Conservation (phyloP, 2,113 vertebrate genomes). For the Hoplias malabaricus region DNA sequence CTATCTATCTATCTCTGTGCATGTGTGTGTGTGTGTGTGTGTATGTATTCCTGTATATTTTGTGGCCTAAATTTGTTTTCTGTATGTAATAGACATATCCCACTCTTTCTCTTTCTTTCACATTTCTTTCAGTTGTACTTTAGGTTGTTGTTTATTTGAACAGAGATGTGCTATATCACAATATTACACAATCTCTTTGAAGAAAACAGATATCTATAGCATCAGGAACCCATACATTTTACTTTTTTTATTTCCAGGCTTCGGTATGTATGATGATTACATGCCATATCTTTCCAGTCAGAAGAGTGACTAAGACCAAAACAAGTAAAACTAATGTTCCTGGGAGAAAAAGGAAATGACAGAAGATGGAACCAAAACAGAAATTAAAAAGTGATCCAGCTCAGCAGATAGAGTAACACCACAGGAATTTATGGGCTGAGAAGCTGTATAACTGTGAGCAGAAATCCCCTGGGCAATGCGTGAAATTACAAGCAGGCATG, state of each 20-base stretch:
- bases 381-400: slow-evolving; percentile 31
- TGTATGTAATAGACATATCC: slow-evolving; percentile 8
- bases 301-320: neutral
- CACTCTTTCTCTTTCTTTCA: neutral
- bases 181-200: neutral
- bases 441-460: slow-evolving; percentile 3
- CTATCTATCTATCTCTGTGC: too few relatives aligned
- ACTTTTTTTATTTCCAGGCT: neutral
- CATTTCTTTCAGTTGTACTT: neutral
- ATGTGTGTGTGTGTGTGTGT: too few relatives aligned
- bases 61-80: too few relatives aligned
- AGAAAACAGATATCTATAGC: neutral
- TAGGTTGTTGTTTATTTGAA: too few relatives aligned
- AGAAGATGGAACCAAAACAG: neutral
- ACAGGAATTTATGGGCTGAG: slow-evolving; percentile 16
- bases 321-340: neutral
- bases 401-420: slow-evolving; percentile 24
- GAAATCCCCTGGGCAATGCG: slow-evolving; percentile 13
- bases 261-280: neutral
- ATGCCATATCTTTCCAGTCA: slow-evolving; percentile 1
- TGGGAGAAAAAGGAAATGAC: neutral
- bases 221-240: slow-evolving; percentile 5
- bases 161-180: neutral
- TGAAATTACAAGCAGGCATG: slow-evolving; percentile 19
- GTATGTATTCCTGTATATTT: neutral